Percentiles rank a stretch among this genome's conserved stretches.
Conservation (phyloP, 2,113 vertebrate genomes). For the Crotalus viridis region DNA sequence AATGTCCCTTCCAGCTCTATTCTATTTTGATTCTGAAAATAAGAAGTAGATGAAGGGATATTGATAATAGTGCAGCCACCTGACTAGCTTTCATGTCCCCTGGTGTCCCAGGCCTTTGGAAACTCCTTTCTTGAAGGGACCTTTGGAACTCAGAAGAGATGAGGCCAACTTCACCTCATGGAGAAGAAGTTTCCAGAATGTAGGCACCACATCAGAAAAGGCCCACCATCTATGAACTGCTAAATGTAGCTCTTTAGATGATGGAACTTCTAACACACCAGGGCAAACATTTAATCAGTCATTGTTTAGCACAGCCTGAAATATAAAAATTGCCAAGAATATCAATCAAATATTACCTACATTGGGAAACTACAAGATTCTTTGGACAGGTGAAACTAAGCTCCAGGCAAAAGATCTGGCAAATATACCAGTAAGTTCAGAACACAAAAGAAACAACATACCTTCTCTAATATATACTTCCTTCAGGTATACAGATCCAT, state of each 20-base stretch:
- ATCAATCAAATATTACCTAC: not conserved
- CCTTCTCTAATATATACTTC: accelerated
- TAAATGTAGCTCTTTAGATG: not conserved
- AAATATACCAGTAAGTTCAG: not conserved
- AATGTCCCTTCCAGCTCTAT: not conserved
- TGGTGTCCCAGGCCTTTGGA: not conserved
- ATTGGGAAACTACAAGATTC: not conserved
- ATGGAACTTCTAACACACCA: not conserved
- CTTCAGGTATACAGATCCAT: not conserved
- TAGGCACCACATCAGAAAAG: not conserved
- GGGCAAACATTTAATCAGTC: not conserved
- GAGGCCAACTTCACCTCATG: not conserved
- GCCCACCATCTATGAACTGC: not conserved
- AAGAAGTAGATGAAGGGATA: not conserved
- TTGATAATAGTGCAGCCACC: not conserved
- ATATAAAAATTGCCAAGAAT: not conserved
- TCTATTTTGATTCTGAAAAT: not conserved
- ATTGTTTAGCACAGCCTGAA: not conserved
- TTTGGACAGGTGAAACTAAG: constrained; percentile 8
- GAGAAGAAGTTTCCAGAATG: not conserved
- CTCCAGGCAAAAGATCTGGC: not conserved
- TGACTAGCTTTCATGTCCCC: not conserved
- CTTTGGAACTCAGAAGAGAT: not conserved
- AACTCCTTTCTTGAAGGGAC: not conserved
- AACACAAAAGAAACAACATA: not conserved